Percentiles rank a stretch among this genome's conserved stretches.
Conservation (phyloP, 2,113 vertebrate species). For the Garra rufa region DNA sequence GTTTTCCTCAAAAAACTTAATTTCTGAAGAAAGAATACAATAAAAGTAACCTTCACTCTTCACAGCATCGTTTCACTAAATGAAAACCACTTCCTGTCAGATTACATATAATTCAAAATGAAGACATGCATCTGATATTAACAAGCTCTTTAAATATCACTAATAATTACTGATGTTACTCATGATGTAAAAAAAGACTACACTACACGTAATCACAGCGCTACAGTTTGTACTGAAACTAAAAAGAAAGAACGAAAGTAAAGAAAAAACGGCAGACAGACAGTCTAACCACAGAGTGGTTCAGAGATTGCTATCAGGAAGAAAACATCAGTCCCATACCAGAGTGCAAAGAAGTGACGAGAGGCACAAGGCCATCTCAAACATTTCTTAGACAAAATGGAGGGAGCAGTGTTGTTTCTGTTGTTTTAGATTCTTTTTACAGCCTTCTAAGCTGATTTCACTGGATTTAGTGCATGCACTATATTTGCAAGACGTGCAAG, state of each 20-base stretch:
- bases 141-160: background rate
- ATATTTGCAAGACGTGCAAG: background rate
- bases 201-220: background rate
- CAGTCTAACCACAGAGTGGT: background rate
- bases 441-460: background rate
- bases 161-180: background rate
- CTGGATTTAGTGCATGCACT: background rate
- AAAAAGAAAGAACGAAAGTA: background rate
- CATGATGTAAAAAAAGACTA: background rate
- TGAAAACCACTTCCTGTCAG: background rate
- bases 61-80: background rate
- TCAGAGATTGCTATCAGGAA: background rate
- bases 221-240: background rate
- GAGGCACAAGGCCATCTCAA: background rate
- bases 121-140: background rate
- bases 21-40: no score
- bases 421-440: background rate
- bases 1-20: no score
- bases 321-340: background rate
- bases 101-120: background rate
- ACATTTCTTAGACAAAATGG: background rate
- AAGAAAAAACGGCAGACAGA: background rate
- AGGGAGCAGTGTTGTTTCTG: background rate
- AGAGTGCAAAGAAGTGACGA: background rate
- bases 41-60: slow-evolving; percentile 1